Conservation (phyloP, 2,797 vertebrate genomes). For the Neoniphon sammara region DNA sequence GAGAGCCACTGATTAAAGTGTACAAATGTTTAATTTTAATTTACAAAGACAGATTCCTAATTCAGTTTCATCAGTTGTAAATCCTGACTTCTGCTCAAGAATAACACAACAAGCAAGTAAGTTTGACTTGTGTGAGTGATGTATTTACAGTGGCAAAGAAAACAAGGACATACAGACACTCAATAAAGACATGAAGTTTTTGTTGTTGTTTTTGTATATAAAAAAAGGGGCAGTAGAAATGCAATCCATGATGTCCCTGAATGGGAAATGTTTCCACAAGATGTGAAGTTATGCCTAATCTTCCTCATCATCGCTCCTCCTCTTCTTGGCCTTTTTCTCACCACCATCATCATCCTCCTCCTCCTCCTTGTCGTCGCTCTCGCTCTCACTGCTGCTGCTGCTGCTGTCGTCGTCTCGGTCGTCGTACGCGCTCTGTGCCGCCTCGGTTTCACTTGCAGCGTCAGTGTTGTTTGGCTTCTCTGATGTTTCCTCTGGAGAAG, state of each 20-base stretch:
- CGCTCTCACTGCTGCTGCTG: constrained; percentile 49
- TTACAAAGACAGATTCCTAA: neutral
- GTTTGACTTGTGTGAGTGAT: constrained; percentile 16
- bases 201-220: constrained; percentile 38
- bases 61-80: constrained; percentile 34
- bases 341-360: constrained; percentile 36
- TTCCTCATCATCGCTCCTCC: constrained; percentile 29
- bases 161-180: constrained; percentile 32
- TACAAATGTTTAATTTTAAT: neutral
- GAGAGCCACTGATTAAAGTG: constrained; percentile 58
- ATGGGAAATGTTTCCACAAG: neutral
- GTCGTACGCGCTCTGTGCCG: neutral
- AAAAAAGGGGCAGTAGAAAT: constrained; percentile 50
- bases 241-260: constrained; percentile 1
- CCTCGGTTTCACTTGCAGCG: neutral
- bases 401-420: constrained; percentile 63
- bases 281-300: constrained; percentile 27
- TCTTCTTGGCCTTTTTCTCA: constrained; percentile 35
- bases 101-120: constrained; percentile 1
- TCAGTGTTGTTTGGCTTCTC: constrained; percentile 41
- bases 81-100: constrained; percentile 40
- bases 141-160: constrained; percentile 48
- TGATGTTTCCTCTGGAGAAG: constrained; percentile 9
- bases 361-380: constrained; percentile 38
- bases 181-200: constrained; percentile 41